Base-by-base conservation (phyloP, 2,113 vertebrate genomes). In the Mionectes macconnelli region DNA sequence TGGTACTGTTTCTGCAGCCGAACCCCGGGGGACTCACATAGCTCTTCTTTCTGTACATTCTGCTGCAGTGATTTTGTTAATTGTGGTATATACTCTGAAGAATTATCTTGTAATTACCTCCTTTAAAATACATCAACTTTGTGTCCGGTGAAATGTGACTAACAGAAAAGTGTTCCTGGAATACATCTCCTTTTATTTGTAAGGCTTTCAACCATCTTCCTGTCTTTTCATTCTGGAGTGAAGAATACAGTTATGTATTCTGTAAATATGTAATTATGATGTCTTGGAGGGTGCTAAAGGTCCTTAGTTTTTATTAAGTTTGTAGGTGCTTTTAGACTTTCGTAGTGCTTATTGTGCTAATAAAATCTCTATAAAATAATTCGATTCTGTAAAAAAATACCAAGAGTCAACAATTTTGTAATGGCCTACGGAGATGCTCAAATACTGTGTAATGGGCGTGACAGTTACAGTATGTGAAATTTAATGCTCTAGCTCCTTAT, bases 401-500 rank as follows among this genome's bases (percentile, higher is more conserved):
- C 47, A 63, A 63, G 73, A 96, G 76, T 82, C 75, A 94, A 70
- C 86, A 67, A 30, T 87, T 94, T 93, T 95, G 47, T 92, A 94
- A 63, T 68, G 44, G 60, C 12, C 53, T 75, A 55, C 12, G 2
- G 74, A 60, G 96, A 72, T 93, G 74, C 89, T 78, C 86, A 85
- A 60, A 82, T 57, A 19, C 74, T 92, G 2, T 90, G 49, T 92
- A 98, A 90, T 89, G 95, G 93, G 94, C 75, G 69, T 97, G 97
- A 97, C 97, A 95, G 94, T 96, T 97, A 95, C 93, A 87, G 93
- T 93, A 67, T 96, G 95, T 96, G 97, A 97, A 97, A 98, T 98
- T 98, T 98, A 98, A 98, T 97, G 98, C 98, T 98, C 97, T 94
- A 97, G 93, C 98, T 98, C 97, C 95, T 97, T 97, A 98, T 98